These are phyloP conservation scores for Mus spicilegus DNA, from an alignment of 2,113 vertebrate species.

Conservation along the genomic window DNA sequence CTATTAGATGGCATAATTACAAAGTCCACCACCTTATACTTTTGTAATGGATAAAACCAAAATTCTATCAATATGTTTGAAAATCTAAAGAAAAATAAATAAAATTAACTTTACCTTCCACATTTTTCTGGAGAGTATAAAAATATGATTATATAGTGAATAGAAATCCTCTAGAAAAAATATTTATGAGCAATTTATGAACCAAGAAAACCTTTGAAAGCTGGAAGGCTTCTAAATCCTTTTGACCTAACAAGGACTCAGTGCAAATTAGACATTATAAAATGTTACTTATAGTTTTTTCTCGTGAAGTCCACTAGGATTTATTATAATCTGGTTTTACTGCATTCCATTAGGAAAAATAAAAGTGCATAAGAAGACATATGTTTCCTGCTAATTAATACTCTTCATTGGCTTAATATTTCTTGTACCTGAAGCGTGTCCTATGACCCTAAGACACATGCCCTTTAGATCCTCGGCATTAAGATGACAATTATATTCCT, in stretches of 20 bases:
- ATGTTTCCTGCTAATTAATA: slow-evolving; percentile 35
- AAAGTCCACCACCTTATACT: background rate
- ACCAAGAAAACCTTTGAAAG: background rate
- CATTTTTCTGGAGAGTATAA: background rate
- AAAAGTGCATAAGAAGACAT: background rate
- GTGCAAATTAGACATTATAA: slow-evolving; percentile 49
- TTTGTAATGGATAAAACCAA: background rate
- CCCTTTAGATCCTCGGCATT: slow-evolving; percentile 73
- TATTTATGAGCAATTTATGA: slow-evolving; percentile 6
- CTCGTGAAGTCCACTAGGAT: background rate
- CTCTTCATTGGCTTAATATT: slow-evolving; percentile 60
- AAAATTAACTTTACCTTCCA: background rate
- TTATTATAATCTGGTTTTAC: slow-evolving; percentile 60
- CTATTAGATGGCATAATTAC: slow-evolving; percentile 1
- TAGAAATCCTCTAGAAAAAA: slow-evolving; percentile 23
- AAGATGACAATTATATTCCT: slow-evolving; percentile 83
- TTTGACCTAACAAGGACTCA: slow-evolving; percentile 17
- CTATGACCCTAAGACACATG: slow-evolving; percentile 60
- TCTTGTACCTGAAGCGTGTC: slow-evolving; percentile 14
- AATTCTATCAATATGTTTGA: background rate
- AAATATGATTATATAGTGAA: background rate
- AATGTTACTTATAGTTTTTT: slow-evolving; percentile 49
- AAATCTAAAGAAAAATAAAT: background rate
- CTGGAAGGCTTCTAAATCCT: slow-evolving; percentile 2
- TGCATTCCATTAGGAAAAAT: slow-evolving; percentile 60